Conservation (phyloP, 1,140 invertebrate species). For the Sycobia sp. region DNA sequence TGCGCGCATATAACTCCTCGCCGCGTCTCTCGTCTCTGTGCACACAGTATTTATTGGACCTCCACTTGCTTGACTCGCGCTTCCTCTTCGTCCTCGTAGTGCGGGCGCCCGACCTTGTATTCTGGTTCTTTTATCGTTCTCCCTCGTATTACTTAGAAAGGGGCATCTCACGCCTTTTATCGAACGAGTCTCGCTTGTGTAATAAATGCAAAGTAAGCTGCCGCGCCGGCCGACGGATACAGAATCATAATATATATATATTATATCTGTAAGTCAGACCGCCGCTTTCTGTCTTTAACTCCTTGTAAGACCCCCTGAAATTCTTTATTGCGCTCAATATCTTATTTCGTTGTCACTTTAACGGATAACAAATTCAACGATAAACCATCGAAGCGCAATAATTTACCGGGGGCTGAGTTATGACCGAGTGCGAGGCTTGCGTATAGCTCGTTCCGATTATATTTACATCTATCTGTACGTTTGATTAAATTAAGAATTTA, state of each 20-base stretch:
- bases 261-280: too few relatives aligned
- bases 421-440: too few relatives aligned
- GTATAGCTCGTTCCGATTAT: too few relatives aligned
- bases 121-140: slow-evolving; percentile 19
- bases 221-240: slow-evolving; percentile 1
- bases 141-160: slow-evolving; percentile 10
- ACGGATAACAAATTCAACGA: too few relatives aligned
- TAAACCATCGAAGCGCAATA: too few relatives aligned
- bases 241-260: slow-evolving; percentile 19
- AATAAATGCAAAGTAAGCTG: slow-evolving; percentile 20
- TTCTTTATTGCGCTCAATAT: slow-evolving; percentile 12
- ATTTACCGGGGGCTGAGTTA: too few relatives aligned
- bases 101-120: slow-evolving; percentile 11
- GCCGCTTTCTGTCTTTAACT: slow-evolving; percentile 2
- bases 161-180: slow-evolving; percentile 13
- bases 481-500: too few relatives aligned
- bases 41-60: too few relatives aligned
- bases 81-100: slow-evolving; percentile 2
- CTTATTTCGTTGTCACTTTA: background rate
- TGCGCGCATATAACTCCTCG: background rate
- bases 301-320: background rate
- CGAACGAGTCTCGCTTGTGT: background rate
- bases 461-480: too few relatives aligned
- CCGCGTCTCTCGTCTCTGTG: background rate
- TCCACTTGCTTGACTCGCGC: background rate